Evolutionary conservation across 2,797 vertebrate genomes (phyloP), one percentile per base, ranked within the genome.

Genomic region (Pteronotus mesoamericanus): DNA sequence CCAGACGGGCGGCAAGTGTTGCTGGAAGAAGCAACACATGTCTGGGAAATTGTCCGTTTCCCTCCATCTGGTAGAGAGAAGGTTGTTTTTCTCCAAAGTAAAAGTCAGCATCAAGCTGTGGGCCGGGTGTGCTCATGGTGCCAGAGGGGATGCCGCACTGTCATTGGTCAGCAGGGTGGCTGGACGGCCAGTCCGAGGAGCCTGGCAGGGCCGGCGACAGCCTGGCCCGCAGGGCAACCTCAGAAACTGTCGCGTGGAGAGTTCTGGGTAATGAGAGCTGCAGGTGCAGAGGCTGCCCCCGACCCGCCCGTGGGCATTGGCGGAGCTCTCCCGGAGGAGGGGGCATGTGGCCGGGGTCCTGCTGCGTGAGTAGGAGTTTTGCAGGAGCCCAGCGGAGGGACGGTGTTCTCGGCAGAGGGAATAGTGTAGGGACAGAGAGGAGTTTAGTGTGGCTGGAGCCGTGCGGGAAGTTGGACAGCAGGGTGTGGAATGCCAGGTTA

Each of bases 11-110:
- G 6, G 53, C 46, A 83, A 93, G 77, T 57, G 7, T 96, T 97
- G 98, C 95, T 96, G 96, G 95, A 97, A 97, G 46, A 82, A 96
- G 96, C 96, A 95, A 91, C 98, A 98, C 97, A 96, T 98, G 98
- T 88, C 96, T 92, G 96, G 92, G 97, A 98, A 98, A 97, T 96
- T 96, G 97, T 98, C 94, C 32, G 72, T 98, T 97, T 98, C 98
- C 90, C 97, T 92, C 98, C 98, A 97, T 98, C 98, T 98, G 98
- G 90, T 89, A 64, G 82, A 82, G 90, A 89, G 96, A 90, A 86
- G 53, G 85, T 89, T 96, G 92, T 97, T 96, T 97, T 97, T 92
- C 96, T 97, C 83, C 75, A 86, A 93, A 94, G 72, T 82, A 34
- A 72, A 89, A 93, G 94, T 86, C 78, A 80, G 82, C 46, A 9